Base-by-base conservation (phyloP, 2,888 invertebrate genomes). In the Resseliella maxima region DNA sequence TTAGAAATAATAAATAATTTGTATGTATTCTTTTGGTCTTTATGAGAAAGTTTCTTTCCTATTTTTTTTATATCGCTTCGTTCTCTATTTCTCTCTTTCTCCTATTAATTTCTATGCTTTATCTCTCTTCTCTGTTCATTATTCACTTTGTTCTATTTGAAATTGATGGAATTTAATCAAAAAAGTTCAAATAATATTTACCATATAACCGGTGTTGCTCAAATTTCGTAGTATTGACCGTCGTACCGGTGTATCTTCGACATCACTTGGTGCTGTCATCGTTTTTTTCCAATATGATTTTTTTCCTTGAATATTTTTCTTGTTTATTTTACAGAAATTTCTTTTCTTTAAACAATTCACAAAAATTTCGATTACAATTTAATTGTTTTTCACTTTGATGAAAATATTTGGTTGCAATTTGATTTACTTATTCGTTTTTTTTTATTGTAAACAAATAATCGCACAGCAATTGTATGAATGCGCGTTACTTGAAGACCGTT, bases 201-300 rank as follows among this genome's bases (percentile, higher is more conserved):
- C 72, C 72, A n/a, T 72, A 15, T 72, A 35, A 31, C 72, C 35
- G 6, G 72, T 72, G 72, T 72, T 72, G 72, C 72, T 72, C 31
- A 72, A 72, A 72, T 72, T 72, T 31, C 72, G 72, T 10, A 72
- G 18, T 31, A 72, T 72, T 72, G 72, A 72, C 18, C 72, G 27
- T 10, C 72, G 72, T 31, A 72, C 72, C 1, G 72, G 72, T 31
- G 72, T 72, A 1, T 72, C 72, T 31, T 72, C 72, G 12, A 35
- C 72, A 72, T 72, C 72, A 72, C 15, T 72, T 72, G 35, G 72
- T 72, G 72, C 72, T 3, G 72, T 72, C 72, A 72, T 72, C n/a
- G n/a, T n/a, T n/a, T n/a, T n/a, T n/a, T n/a, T n/a, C n/a, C n/a
- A n/a, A n/a, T n/a, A n/a, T n/a, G n/a, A n/a, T n/a, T n/a, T n/a